These are phyloP conservation scores for Aphodius sticticus DNA, from an alignment of 2,888 invertebrate species.

Conservation along the genomic window DNA sequence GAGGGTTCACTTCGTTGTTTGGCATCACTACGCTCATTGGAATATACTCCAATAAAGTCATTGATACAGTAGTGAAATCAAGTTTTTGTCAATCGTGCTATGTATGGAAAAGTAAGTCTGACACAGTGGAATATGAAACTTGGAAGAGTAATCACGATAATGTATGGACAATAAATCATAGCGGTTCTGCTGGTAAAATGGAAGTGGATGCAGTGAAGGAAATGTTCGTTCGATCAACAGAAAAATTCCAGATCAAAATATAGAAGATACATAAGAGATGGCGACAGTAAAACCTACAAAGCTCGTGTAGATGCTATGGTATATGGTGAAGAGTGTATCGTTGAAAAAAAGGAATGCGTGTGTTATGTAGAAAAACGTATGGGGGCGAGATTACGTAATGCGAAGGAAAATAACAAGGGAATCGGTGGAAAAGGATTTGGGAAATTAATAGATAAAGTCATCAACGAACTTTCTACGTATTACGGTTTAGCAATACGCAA, in stretches of 20 bases:
- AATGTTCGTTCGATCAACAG: too few relatives aligned
- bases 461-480: too few relatives aligned
- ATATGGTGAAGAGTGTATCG: too few relatives aligned
- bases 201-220: too few relatives aligned
- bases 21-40: slow-evolving; percentile 1
- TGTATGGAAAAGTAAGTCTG: neutral
- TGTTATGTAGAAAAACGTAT: too few relatives aligned
- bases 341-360: too few relatives aligned
- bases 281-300: too few relatives aligned
- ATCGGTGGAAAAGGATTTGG: slow-evolving; percentile 54
- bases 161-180: neutral
- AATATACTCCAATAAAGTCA: neutral
- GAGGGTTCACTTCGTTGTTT: neutral
- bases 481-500: too few relatives aligned
- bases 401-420: slow-evolving; percentile 49
- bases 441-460: slow-evolving; percentile 30
- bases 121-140: neutral
- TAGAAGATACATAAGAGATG: too few relatives aligned
- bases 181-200: neutral
- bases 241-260: too few relatives aligned
- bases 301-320: too few relatives aligned
- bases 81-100: slow-evolving; percentile 8
- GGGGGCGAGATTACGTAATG: too few relatives aligned
- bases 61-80: neutral
- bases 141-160: neutral